A percentile compares a stretch with the other conserved stretches of the same genome.
phyloP scores from a whole-genome alignment of 2,888 invertebrate species.

The Digitonthophagus gazella region DNA sequence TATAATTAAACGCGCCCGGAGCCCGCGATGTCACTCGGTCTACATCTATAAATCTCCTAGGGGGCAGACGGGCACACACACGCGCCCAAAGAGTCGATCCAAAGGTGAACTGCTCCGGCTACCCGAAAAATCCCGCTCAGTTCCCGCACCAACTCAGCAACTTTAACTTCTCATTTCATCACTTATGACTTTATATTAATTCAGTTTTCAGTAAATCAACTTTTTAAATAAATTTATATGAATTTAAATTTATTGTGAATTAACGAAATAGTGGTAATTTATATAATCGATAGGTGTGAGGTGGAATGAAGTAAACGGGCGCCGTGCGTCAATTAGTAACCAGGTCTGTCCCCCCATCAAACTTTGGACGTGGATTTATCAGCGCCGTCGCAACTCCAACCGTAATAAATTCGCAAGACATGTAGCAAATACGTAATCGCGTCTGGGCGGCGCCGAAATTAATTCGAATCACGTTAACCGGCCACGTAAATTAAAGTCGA shows the following conservation, averaged over 20 bases:
- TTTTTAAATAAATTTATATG: too few relatives aligned
- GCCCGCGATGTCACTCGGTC: conserved; percentile 55
- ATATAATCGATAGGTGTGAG: neutral
- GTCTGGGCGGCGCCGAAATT: conserved; percentile 42
- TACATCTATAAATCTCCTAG: conserved; percentile 54
- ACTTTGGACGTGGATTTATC: conserved; percentile 1
- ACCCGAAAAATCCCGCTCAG: neutral
- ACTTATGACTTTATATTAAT: too few relatives aligned
- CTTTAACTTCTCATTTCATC: neutral
- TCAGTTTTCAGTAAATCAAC: too few relatives aligned
- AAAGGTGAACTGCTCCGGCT: neutral
- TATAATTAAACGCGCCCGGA: conserved; percentile 70
- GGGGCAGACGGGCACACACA: conserved; percentile 27
- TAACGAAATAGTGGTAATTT: too few relatives aligned
- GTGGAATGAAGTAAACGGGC: neutral
- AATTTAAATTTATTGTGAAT: too few relatives aligned
- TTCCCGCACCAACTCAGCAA: neutral
- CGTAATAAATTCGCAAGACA: conserved; percentile 48
- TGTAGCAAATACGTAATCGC: conserved; percentile 48
- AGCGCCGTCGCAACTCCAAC: conserved; percentile 33
- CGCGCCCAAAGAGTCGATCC: conserved; percentile 48
- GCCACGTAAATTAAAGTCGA: conserved; percentile 50
- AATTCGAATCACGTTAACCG: conserved; percentile 52
- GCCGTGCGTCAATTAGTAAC: neutral
- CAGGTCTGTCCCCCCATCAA: neutral